Conservation (phyloP, 2,797 vertebrate genomes). For the Malacoraja senta region DNA sequence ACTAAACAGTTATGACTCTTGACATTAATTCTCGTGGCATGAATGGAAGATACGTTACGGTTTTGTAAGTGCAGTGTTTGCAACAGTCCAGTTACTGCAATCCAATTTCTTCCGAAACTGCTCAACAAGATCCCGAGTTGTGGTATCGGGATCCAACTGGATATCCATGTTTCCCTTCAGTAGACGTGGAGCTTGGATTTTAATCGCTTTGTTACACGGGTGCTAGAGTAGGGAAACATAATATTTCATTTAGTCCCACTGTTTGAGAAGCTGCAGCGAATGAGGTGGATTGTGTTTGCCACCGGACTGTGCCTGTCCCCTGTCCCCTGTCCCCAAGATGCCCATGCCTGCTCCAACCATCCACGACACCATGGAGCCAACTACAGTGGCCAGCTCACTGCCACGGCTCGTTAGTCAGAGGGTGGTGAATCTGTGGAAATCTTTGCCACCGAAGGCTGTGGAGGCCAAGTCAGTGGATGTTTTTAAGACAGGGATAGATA, state of each 20-base stretch:
- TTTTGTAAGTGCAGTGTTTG: slow-evolving; percentile 51
- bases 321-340: too few relatives aligned
- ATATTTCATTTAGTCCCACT: not conserved
- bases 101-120: slow-evolving; percentile 65
- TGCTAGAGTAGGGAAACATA: slow-evolving; percentile 43
- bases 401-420: too few relatives aligned
- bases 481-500: too few relatives aligned
- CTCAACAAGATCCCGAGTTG: slow-evolving; percentile 65
- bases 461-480: too few relatives aligned
- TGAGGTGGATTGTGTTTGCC: too few relatives aligned
- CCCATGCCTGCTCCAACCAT: too few relatives aligned
- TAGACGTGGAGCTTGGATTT: slow-evolving; percentile 65
- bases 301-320: too few relatives aligned
- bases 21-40: not conserved
- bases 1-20: too few relatives aligned
- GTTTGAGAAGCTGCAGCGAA: not conserved
- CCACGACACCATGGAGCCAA: too few relatives aligned
- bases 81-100: slow-evolving; percentile 52
- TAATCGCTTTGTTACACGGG: slow-evolving; percentile 64
- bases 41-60: slow-evolving; percentile 52
- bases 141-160: slow-evolving; percentile 61
- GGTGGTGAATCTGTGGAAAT: too few relatives aligned
- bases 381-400: not conserved
- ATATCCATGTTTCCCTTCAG: slow-evolving; percentile 67
- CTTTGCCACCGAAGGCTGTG: too few relatives aligned